Evolutionary conservation across 2,888 invertebrate genomes (phyloP).

Genomic region (Drosophila vallismaia): DNA sequence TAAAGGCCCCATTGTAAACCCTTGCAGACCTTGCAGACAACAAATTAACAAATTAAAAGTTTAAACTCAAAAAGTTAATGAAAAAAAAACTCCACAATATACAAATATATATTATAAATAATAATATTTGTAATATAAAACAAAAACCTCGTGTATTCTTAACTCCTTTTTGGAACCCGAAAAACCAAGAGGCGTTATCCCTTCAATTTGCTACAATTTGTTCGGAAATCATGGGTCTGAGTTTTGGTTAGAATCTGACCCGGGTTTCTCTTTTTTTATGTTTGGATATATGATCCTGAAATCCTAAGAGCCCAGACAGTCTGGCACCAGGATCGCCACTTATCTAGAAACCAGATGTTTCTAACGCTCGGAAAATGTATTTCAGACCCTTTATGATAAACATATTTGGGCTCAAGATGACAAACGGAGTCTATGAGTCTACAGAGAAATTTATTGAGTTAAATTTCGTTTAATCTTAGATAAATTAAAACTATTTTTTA

Average conservation of each 20-base stretch:
- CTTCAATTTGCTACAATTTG: constrained; percentile 7
- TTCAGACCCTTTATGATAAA: background rate
- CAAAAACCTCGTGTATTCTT: too few species aligned
- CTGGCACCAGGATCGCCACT: constrained; percentile 66
- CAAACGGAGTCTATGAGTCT: background rate
- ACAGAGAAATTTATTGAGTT: background rate
- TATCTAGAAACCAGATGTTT: constrained; percentile 76
- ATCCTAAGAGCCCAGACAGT: constrained; percentile 58
- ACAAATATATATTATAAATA: too few species aligned
- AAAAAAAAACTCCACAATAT: too few species aligned
- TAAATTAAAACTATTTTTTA: background rate
- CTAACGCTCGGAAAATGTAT: background rate
- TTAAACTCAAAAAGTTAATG: too few species aligned
- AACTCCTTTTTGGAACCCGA: background rate
- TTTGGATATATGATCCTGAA: constrained; percentile 1
- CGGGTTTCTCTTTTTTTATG: background rate
- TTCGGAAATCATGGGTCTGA: background rate
- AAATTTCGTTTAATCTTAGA: background rate
- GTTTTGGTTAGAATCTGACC: constrained; percentile 44
- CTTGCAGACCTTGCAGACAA: too few species aligned
- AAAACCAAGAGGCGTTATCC: background rate
- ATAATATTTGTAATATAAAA: too few species aligned
- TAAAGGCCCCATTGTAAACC: too few species aligned
- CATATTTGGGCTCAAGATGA: background rate
- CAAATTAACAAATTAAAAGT: too few species aligned